Conservation (phyloP, 2,888 invertebrate species). For the Pollenia labialis region DNA sequence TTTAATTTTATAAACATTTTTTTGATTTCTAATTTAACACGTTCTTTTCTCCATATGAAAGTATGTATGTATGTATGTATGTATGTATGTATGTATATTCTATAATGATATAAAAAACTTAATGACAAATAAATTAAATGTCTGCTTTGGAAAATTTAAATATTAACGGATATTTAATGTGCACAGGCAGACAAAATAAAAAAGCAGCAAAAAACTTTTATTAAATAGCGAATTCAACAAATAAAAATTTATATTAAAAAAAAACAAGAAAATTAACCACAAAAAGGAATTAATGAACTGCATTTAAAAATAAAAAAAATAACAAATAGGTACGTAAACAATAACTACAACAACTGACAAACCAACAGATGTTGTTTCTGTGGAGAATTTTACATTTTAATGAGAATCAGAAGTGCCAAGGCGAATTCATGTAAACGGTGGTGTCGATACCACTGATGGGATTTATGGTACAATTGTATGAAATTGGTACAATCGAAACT, state of each 20-base stretch:
- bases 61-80: not conserved
- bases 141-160: constrained; percentile 25
- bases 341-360: constrained; percentile 23
- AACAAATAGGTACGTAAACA: constrained; percentile 4
- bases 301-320: not conserved
- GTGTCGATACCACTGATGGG: too few relatives aligned
- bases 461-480: too few relatives aligned
- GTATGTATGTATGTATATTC: not conserved
- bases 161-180: constrained; percentile 36
- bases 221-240: constrained; percentile 19
- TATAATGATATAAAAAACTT: not conserved
- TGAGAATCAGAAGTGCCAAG: too few relatives aligned
- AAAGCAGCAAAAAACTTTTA: not conserved
- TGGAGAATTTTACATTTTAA: too few relatives aligned
- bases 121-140: constrained; percentile 9
- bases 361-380: constrained; percentile 66
- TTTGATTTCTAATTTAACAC: not conserved
- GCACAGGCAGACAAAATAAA: not conserved
- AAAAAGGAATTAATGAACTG: not conserved
- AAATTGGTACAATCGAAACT: too few relatives aligned
- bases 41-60: not conserved
- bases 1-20: not conserved
- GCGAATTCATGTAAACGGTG: too few relatives aligned
- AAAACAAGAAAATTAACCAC: not conserved
- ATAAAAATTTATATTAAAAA: constrained; percentile 11